phyloP scores from a whole-genome alignment of 2,888 invertebrate genomes.

The Caenorhabditis sp. region DNA sequence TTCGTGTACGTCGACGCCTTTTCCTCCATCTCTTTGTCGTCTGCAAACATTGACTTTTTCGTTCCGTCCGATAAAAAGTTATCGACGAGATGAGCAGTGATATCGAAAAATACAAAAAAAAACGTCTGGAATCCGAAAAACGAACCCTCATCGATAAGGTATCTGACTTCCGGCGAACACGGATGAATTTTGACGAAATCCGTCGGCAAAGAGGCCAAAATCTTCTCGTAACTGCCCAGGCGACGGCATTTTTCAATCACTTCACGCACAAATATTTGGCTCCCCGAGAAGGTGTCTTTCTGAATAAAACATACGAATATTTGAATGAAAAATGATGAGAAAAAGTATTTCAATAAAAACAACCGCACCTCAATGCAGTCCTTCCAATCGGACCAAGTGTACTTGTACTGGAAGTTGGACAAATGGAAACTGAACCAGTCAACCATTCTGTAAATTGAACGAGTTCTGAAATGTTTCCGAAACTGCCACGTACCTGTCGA shows the following conservation, averaged over 20 bases:
- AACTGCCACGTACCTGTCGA: conserved; percentile 89
- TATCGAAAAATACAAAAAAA: not conserved
- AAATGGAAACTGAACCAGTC: conserved; percentile 98
- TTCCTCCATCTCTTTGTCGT: conserved; percentile 11
- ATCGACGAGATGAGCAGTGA: too few relatives aligned
- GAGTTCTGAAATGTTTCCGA: too few relatives aligned
- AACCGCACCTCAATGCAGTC: conserved; percentile 77
- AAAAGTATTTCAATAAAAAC: not conserved
- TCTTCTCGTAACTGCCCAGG: conserved; percentile 92
- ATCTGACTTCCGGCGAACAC: conserved; percentile 85
- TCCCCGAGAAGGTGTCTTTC: conserved; percentile 84
- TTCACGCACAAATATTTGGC: conserved; percentile 94
- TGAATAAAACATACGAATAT: conserved; percentile 33
- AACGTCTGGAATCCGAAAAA: not conserved
- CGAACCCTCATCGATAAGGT: conserved; percentile 71
- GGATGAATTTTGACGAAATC: conserved; percentile 90
- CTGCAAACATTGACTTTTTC: not conserved
- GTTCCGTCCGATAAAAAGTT: not conserved
- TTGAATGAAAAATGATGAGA: not conserved
- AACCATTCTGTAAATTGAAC: conserved; percentile 87
- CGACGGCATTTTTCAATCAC: conserved; percentile 89
- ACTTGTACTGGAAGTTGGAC: conserved; percentile 98
- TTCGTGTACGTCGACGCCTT: conserved; percentile 55
- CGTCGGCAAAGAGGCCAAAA: conserved; percentile 92
- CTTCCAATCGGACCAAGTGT: conserved; percentile 89